These are phyloP conservation scores for Opisthograptis luteolata DNA, from an alignment of 2,888 invertebrate genomes.

Conservation along the genomic window DNA sequence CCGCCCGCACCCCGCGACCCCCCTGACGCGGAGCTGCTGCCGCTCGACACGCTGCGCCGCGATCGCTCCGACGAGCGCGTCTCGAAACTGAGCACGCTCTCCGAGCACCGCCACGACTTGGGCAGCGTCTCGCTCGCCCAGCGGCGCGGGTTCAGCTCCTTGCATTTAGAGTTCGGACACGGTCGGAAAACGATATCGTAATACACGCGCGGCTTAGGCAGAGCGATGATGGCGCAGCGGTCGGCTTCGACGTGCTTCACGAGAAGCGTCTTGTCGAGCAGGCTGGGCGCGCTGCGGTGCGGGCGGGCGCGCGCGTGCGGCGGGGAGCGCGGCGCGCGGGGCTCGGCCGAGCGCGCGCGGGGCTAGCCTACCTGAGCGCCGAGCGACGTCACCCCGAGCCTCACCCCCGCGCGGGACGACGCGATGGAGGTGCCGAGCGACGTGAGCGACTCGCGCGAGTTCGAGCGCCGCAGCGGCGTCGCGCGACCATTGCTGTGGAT, in stretches of 20 bases:
- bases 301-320: slow-evolving; percentile 57
- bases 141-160: slow-evolving; percentile 64
- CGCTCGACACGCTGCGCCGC: slow-evolving; percentile 61
- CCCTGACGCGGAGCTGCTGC: slow-evolving; percentile 49
- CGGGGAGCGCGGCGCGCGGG: slow-evolving; percentile 56
- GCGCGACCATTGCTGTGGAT: slow-evolving; percentile 86
- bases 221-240: slow-evolving; percentile 77
- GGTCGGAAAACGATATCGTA: slow-evolving; percentile 70
- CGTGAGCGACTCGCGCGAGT: slow-evolving; percentile 94
- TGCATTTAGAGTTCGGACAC: slow-evolving; percentile 49
- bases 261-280: slow-evolving; percentile 75
- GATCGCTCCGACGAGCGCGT: slow-evolving; percentile 55
- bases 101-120: slow-evolving; percentile 78
- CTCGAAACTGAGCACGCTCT: slow-evolving; percentile 69
- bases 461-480: slow-evolving; percentile 86
- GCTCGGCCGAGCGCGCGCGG: slow-evolving; percentile 80
- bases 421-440: slow-evolving; percentile 86
- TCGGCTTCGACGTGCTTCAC: slow-evolving; percentile 72
- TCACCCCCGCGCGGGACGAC: slow-evolving; percentile 86
- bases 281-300: slow-evolving; percentile 67
- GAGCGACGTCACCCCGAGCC: slow-evolving; percentile 89
- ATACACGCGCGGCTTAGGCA: slow-evolving; percentile 72
- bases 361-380: slow-evolving; percentile 87
- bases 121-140: slow-evolving; percentile 74
- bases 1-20: slow-evolving; percentile 43